phyloP scores from a whole-genome alignment of 2,888 invertebrate species.

The Tridacna gigas region DNA sequence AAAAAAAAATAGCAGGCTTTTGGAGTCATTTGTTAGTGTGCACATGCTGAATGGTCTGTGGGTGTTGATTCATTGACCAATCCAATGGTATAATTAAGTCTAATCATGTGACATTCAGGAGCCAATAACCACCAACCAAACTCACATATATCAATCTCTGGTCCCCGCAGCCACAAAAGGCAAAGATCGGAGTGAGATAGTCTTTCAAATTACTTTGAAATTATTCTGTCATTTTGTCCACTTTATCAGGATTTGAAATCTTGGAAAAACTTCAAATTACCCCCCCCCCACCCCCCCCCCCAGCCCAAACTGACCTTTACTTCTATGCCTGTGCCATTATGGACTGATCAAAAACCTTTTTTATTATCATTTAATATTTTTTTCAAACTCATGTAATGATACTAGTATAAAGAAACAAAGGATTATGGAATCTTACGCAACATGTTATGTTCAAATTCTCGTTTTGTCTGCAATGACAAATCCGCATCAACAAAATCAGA shows the following conservation, averaged over 20 bases:
- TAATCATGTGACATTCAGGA: slow-evolving; percentile 49
- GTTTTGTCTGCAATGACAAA: too few relatives aligned
- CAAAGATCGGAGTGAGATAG: slow-evolving; percentile 17
- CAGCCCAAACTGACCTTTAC: slow-evolving; percentile 10
- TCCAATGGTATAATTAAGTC: slow-evolving; percentile 50
- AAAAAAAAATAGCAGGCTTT: too few relatives aligned
- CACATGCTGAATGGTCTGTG: not conserved
- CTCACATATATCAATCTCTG: slow-evolving; percentile 48
- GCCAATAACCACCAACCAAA: not conserved
- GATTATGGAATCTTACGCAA: too few relatives aligned
- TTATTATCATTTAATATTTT: not conserved
- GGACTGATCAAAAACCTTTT: not conserved
- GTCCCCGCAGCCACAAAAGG: slow-evolving; percentile 20
- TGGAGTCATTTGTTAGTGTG: too few relatives aligned
- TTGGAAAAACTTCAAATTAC: slow-evolving; percentile 14
- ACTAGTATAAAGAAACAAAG: too few relatives aligned
- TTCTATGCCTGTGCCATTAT: not conserved
- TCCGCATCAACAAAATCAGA: not conserved
- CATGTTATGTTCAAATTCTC: too few relatives aligned
- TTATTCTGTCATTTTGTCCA: slow-evolving; percentile 5
- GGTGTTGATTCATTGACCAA: slow-evolving; percentile 57
- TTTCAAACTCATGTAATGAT: not conserved
- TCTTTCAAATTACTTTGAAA: slow-evolving; percentile 20
- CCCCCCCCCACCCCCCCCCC: too few relatives aligned
- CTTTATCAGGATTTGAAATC: not conserved